Evolutionary conservation across 2,888 invertebrate genomes (phyloP), one percentile per base, ranked within the genome.

Genomic region (Polyommatus icarus): DNA sequence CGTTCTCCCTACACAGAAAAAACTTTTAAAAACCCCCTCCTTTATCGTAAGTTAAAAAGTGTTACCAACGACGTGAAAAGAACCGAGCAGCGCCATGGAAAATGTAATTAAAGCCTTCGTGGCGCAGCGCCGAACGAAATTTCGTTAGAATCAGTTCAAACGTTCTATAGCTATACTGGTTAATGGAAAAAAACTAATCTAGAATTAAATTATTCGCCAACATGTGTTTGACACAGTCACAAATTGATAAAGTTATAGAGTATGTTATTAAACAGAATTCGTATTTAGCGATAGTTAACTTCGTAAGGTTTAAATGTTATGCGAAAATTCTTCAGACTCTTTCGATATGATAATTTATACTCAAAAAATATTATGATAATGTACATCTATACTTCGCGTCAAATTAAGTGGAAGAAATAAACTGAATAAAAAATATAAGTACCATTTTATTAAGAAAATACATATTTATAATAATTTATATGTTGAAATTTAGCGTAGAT

Each of bases 171-270:
- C 61, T 61, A 24, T 20, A 61, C 61, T 1, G 67, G 29, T 67
- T 67, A 67, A 67, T 67, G 18, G 18, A 29, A 32, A 67, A 67
- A 67, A 67, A 67, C 67, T 67, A 29, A 32, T 67, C 67, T 67
- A 67, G 29, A 6, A 67, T 67, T 67, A 67, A 67, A 67, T 67
- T 67, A 29, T 67, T 32, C 67, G 67, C 32, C 7, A 73, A 73
- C n/a, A 46, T 46, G 73, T 73, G 73, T 73, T 73, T 73, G 46
- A 73, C 73, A 73, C 73, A 73, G 20, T 67, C 67, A 67, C 67
- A 67, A 67, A 73, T 40, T 46, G 24, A 73, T 46, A 46, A 46
- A 73, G 40, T 46, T 20, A 15, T 73, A 73, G 24, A 20, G 7
- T 71, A 71, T 71, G 20, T 46, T 73, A 20, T 73, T 73, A 46